These are phyloP conservation scores for Arrhamphus sclerolepis DNA, from an alignment of 2,797 vertebrate species.

Conservation along the genomic window DNA sequence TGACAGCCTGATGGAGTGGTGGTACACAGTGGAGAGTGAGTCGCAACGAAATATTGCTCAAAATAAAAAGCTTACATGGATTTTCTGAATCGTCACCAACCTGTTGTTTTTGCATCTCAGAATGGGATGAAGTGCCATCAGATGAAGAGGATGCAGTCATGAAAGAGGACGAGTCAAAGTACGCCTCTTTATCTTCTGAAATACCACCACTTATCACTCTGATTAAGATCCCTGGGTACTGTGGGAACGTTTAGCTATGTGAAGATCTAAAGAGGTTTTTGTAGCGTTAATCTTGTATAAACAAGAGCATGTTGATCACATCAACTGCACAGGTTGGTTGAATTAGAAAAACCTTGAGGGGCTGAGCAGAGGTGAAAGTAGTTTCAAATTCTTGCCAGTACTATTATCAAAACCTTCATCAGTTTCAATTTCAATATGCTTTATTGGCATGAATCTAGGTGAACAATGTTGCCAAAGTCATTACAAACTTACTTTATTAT, in stretches of 20 bases:
- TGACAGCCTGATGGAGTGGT: conserved; percentile 84
- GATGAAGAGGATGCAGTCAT: conserved; percentile 66
- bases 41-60: background rate
- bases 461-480: no score
- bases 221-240: background rate
- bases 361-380: no score
- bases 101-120: conserved; percentile 49
- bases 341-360: no score
- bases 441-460: no score
- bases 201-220: background rate
- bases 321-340: no score
- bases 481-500: no score
- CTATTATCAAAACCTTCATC: no score
- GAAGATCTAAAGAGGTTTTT: background rate
- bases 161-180: conserved; percentile 74
- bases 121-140: conserved; percentile 80
- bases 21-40: conserved; percentile 83
- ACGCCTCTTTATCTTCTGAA: background rate
- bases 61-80: background rate
- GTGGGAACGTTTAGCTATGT: background rate
- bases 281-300: background rate
- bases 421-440: no score
- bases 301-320: no score
- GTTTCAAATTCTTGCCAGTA: no score
- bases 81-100: background rate